phyloP scores from a whole-genome alignment of 2,888 invertebrate genomes.

The Isotomurus palustris region DNA sequence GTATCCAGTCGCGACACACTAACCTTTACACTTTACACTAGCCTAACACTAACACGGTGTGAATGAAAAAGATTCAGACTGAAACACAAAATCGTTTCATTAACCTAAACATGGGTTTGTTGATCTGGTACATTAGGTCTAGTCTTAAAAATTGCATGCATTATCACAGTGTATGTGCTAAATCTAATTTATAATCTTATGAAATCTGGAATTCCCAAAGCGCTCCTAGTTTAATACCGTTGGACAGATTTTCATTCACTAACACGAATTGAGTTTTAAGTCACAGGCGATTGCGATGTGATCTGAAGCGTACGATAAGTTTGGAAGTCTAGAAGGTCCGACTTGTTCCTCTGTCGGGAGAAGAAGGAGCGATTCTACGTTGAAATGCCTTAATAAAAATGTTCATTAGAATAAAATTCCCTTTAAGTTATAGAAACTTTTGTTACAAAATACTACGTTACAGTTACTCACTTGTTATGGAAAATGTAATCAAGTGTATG shows the following conservation, averaged over 20 bases:
- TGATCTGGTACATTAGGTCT: too few species aligned
- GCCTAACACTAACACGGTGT: too few species aligned
- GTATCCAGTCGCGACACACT: too few species aligned
- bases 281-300: constrained; percentile 70
- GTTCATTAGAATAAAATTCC: neutral
- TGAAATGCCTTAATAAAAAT: constrained; percentile 50
- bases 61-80: too few species aligned
- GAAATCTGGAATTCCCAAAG: too few species aligned
- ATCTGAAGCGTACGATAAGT: constrained; percentile 67
- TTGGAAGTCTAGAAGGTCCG: constrained; percentile 63
- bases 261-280: constrained; percentile 49
- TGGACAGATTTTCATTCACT: too few species aligned
- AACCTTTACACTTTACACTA: too few species aligned
- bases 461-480: constrained; percentile 55
- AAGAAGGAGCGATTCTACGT: constrained; percentile 57
- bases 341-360: constrained; percentile 64
- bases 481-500: constrained; percentile 73
- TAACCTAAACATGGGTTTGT: too few species aligned
- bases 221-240: too few species aligned
- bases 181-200: neutral
- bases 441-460: neutral
- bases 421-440: neutral
- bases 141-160: too few species aligned
- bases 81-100: too few species aligned
- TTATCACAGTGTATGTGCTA: too few species aligned